Conservation (phyloP, 1,140 invertebrate species). For the Dryas iulia region DNA sequence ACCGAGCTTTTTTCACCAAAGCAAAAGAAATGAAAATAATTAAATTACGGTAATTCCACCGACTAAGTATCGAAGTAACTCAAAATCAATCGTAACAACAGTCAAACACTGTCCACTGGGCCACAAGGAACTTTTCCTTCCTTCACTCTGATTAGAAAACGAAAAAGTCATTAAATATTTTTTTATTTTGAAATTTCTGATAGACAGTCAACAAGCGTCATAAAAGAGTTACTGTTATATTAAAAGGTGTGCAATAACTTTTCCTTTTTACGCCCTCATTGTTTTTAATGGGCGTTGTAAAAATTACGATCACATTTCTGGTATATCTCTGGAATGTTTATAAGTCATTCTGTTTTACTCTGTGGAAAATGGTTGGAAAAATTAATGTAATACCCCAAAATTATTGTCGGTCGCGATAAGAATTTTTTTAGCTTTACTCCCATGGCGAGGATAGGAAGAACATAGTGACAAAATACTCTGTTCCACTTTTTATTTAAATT, state of each 20-base stretch:
- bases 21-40: no score
- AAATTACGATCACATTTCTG: constrained; percentile 21
- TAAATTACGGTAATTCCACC: no score
- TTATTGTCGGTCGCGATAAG: background rate
- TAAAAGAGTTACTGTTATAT: constrained; percentile 18
- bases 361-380: background rate
- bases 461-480: no score
- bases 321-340: constrained; percentile 7
- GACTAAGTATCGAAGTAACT: no score
- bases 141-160: no score
- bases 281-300: constrained; percentile 21
- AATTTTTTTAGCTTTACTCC: no score
- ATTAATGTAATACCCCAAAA: background rate
- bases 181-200: background rate
- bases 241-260: constrained; percentile 20
- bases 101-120: no score
- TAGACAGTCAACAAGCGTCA: constrained; percentile 10
- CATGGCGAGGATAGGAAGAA: no score
- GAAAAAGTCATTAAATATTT: background rate
- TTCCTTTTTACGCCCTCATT: constrained; percentile 16
- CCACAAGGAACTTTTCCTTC: no score
- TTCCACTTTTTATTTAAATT: no score
- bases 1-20: no score
- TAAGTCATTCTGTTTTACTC: constrained; percentile 14
- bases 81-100: no score